Evolutionary conservation across 2,888 invertebrate genomes (phyloP).

Genomic region (Melieria crassipennis): DNA sequence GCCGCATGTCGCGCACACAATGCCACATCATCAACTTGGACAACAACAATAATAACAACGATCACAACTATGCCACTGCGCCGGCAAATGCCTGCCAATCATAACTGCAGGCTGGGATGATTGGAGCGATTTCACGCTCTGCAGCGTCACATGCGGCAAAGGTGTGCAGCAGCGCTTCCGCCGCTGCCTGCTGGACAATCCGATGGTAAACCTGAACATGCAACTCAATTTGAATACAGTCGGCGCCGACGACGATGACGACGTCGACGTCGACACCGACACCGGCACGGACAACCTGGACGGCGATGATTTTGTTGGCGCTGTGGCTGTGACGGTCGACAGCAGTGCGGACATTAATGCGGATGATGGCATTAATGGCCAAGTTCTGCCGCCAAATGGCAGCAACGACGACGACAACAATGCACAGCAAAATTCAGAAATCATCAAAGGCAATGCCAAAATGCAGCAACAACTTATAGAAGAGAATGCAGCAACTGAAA

Average conservation of each 20-base stretch:
- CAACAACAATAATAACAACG: constrained; percentile 10
- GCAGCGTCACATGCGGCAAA: constrained; percentile 65
- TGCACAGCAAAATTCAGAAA: not conserved
- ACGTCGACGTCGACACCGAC: constrained; percentile 33
- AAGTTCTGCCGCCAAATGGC: not conserved
- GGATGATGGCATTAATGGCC: not conserved
- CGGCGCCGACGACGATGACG: constrained; percentile 44
- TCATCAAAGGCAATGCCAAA: not conserved
- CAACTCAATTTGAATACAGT: constrained; percentile 55
- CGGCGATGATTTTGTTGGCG: constrained; percentile 21
- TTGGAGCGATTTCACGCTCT: constrained; percentile 66
- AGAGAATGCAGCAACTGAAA: not conserved
- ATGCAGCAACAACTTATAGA: not conserved
- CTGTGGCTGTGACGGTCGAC: constrained; percentile 2
- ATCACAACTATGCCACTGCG: not conserved
- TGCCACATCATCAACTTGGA: not conserved
- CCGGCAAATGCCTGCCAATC: constrained; percentile 6
- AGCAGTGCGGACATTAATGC: not conserved
- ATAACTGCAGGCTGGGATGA: constrained; percentile 62
- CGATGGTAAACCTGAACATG: constrained; percentile 62
- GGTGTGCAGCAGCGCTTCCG: constrained; percentile 66
- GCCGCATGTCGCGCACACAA: constrained; percentile 10
- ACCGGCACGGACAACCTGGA: constrained; percentile 28
- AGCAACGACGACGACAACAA: constrained; percentile 1
- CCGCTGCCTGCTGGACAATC: constrained; percentile 64